Base-by-base conservation (phyloP, 2,888 invertebrate genomes). In the Itoplectis maculator region DNA sequence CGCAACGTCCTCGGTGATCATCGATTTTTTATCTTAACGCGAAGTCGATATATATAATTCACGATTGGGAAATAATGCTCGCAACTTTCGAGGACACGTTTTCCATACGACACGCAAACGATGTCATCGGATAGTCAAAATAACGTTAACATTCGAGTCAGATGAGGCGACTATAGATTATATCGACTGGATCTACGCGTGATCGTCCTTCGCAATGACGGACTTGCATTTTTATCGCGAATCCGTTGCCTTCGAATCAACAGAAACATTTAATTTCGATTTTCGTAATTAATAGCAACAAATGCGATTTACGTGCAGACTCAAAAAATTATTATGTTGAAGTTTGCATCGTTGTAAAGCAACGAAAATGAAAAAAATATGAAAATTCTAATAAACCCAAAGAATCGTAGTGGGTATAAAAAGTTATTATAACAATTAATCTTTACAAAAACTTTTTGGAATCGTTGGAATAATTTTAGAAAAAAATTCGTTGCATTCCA, bases 11-110 rank as follows among this genome's bases (percentile, higher is more conserved):
- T 3, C 5, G 47, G n/a, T 13, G 42, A 54, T 69, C 54, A 20
- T 42, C 42, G 40, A 37, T 37, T 40, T 15, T 35, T 69, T 56
- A 40, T 42, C 37, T 13, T 69, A 56, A 56, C n/a, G 51, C n/a
- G n/a, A n/a, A n/a, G n/a, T 15, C 20, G 54, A 15, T 37, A 18
- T n/a, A 69, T 54, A 11, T 29, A 54, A 69, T 54, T 69, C 51
- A 69, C 11, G 54, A 54, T 69, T 54, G 18, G 8, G 11, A 40
- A 69, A 54, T 20, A 5, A 29, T 5, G 35, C 9, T 5, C 15
- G 40, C 18, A 9, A 11, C 42, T 11, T n/a, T 23, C 11, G 20
- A 20, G 11, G 45, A 13, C 42, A 45, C 20, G 23, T 65, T 20
- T 45, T 8, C 47, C n/a, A 18, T 47, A 47, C 6, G 13, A 11